Base-by-base conservation (phyloP, 2,113 vertebrate species). In the Baryphthengus martii region DNA sequence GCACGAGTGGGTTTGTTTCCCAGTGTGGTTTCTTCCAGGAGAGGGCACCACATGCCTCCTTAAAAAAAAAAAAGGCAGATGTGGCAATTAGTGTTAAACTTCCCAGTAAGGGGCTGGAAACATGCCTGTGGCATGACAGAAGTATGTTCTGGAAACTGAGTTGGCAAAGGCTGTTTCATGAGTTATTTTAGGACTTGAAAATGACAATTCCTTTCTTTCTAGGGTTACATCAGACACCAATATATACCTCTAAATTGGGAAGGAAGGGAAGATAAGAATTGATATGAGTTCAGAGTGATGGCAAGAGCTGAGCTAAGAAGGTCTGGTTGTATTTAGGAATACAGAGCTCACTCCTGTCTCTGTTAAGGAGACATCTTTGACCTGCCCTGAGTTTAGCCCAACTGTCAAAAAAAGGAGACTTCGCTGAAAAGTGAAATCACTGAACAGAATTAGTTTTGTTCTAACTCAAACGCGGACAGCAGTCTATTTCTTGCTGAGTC, bases 41-140 rank as follows among this genome's bases (percentile, higher is more conserved):
- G 97, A 66, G 95, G 95, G 96, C 95, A 92, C 97, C 95, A 93
- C 93, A 71, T 93, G 74, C 92, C 85, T 91, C 96, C 74, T 84
- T 70, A 59, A 61, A 70, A 70, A 71, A 49, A 92, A 92, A 89
- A 63, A 82, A 82, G 6, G 35, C 42, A 86, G n/a, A n/a, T 66
- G 86, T 95, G 93, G 85, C 81, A 96, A 59, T 95, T 96, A 9
- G 19, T 78, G 65, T 93, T 75, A 29, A 56, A 66, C 17, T 26
- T 45, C 2, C 1, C 49, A 56, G 61, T 4, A 6, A 62, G 50
- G 39, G n/a, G 45, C 75, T 39, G 75, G 81, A 33, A 74, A 61
- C 5, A 0, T 28, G 11, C 33, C 70, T 56, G 80, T 91, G 89
- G 73, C 61, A 63, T 24, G 40, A 19, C 13, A 50, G 40, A 11